These are phyloP conservation scores for Antedon mediterranea DNA, from an alignment of 53 echinoderm and acorn worm genomes.

Conservation along the genomic window DNA sequence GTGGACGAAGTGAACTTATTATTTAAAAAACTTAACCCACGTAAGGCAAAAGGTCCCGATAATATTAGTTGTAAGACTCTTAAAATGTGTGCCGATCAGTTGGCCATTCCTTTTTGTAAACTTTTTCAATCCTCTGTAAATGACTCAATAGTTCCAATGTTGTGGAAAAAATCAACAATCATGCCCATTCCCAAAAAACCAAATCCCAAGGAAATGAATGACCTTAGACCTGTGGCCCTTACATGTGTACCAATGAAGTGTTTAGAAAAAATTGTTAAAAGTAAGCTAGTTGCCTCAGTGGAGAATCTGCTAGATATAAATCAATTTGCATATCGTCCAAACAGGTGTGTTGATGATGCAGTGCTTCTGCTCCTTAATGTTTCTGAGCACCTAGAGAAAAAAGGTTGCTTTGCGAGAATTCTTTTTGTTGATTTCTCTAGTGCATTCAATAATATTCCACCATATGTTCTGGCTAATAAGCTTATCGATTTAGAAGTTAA, in stretches of 20 bases:
- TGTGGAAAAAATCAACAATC: slow-evolving; percentile 17
- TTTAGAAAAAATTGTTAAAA: slow-evolving; percentile 13
- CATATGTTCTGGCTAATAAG: not conserved
- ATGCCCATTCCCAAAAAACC: slow-evolving; percentile 11
- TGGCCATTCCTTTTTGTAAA: not conserved
- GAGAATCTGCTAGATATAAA: no score
- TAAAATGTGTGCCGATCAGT: not conserved
- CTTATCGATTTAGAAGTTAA: not conserved
- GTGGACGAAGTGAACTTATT: no score
- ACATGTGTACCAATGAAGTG: slow-evolving; percentile 21
- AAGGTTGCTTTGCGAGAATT: slow-evolving; percentile 4
- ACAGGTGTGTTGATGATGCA: no score
- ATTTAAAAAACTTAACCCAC: no score
- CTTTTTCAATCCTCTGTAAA: slow-evolving; percentile 8
- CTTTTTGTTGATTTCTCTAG: not conserved
- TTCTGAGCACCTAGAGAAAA: no score
- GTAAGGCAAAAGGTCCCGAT: not conserved
- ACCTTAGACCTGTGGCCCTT: slow-evolving; percentile 18
- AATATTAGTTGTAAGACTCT: not conserved
- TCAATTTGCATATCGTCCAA: no score
- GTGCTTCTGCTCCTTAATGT: no score
- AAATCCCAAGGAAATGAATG: slow-evolving; percentile 18
- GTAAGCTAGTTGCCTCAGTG: no score
- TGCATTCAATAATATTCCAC: not conserved
- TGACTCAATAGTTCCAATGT: not conserved